Conservation (phyloP, 2,113 vertebrate species). For the Daubentonia madagascariensis region DNA sequence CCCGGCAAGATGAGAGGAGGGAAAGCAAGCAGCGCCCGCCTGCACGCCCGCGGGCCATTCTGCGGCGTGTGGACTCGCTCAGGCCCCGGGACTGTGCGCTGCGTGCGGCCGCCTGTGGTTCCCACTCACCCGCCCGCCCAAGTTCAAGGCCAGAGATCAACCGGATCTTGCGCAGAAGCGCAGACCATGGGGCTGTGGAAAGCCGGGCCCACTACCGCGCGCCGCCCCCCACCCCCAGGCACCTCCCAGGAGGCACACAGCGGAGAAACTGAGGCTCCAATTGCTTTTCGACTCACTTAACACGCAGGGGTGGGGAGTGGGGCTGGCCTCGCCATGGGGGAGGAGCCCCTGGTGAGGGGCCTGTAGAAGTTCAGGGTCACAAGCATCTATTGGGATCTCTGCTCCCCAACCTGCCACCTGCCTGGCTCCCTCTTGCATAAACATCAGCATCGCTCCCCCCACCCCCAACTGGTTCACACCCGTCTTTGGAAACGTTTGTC, state of each 20-base stretch:
- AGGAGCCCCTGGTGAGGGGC: too few species aligned
- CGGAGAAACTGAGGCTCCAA: neutral
- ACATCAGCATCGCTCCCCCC: neutral
- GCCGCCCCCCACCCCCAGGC: neutral
- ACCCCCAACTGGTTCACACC: neutral
- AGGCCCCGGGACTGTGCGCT: too few species aligned
- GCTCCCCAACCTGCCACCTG: neutral
- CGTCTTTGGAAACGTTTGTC: too few species aligned
- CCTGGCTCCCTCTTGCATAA: neutral
- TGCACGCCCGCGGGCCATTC: too few species aligned
- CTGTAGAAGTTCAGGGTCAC: too few species aligned
- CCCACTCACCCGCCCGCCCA: too few species aligned
- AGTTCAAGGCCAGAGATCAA: too few species aligned
- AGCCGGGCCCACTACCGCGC: neutral
- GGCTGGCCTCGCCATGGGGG: neutral
- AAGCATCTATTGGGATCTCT: neutral
- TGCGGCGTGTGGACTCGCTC: too few species aligned
- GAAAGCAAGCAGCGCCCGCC: neutral
- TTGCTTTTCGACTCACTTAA: neutral
- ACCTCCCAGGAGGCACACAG: neutral
- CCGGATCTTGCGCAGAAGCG: neutral
- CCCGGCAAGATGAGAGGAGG: too few species aligned
- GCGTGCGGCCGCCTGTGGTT: too few species aligned
- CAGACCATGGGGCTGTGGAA: neutral
- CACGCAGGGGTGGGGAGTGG: neutral